Evolutionary conservation across 2,797 vertebrate species (phyloP).

Genomic region (Anabacerthia variegaticeps): DNA sequence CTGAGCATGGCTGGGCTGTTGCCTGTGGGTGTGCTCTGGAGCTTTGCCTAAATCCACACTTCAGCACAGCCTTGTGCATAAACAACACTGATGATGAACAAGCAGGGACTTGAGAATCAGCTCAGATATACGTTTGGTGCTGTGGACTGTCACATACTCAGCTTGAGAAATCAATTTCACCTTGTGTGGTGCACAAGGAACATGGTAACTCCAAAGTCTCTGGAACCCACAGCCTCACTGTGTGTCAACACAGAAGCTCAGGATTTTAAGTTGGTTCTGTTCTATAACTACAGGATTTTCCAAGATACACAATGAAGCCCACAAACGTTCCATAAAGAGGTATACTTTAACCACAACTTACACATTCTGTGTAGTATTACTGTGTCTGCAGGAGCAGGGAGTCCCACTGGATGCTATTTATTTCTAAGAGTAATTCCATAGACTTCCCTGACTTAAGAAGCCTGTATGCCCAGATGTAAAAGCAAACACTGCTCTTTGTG

Average conservation of each 20-base stretch:
- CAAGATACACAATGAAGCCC: not conserved
- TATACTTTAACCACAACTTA: not conserved
- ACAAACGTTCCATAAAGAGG: not conserved
- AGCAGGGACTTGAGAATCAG: conserved; percentile 22
- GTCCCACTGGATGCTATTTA: not conserved
- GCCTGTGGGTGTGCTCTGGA: conserved; percentile 34
- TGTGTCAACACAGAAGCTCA: not conserved
- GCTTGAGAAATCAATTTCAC: not conserved
- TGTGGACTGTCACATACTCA: not conserved
- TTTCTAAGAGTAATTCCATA: not conserved
- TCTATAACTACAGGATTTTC: not conserved
- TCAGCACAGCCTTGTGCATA: conserved; percentile 1
- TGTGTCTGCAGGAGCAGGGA: not conserved
- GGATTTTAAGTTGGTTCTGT: not conserved
- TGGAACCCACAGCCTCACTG: not conserved
- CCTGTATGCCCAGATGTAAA: not conserved
- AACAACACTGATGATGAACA: conserved; percentile 15
- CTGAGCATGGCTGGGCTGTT: not conserved
- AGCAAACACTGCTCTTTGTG: not conserved
- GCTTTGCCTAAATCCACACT: conserved; percentile 47
- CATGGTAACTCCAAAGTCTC: not conserved
- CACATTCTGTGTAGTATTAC: not conserved
- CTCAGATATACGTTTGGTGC: not conserved
- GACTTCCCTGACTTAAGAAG: not conserved
- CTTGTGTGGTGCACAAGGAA: not conserved